Base-by-base conservation (phyloP, 2,888 invertebrate genomes). In the Cephus nigrinus region DNA sequence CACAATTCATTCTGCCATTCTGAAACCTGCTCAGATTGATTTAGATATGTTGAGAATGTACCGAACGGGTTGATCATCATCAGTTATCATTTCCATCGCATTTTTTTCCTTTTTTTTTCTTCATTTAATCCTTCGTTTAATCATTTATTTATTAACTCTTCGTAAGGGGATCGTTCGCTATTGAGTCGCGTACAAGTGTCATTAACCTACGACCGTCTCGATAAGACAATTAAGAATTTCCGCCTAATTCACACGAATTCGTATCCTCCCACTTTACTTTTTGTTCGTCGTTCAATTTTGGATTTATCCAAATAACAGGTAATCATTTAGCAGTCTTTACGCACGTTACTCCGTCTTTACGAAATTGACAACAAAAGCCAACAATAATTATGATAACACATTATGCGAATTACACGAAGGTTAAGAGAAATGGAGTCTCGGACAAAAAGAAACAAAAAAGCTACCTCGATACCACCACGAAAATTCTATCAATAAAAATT, bases 21-120 rank as follows among this genome's bases (percentile, higher is more conserved):
- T 89, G 89, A 89, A 89, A 87, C 89, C 88, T 88, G 89, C 88
- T 89, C 89, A 89, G 89, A 89, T 83, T 82, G 78, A 84, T 87
- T 85, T 78, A 87, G 89, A 89, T 89, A 89, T 89, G 89, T 89
- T 88, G 85, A 87, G 83, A 89, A 86, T 86, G 84, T 88, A 89
- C 86, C 85, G 83, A 86, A 87, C 82, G 83, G 83, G 83, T 85
- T 85, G 74, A 84, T 86, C 84, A 84, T 23, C 55, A 9, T 55
- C 23, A 30, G 30, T 31, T 71, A 76, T 78, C 72, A 78, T 76
- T 75, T 69, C 69, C 75, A 72, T 36, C 76, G 77, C 71, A 79
- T 34, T 73, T 75, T 15, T 15, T 40, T 73, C 30, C 4, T 11
- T 79, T 74, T 12, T 79, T 75, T 40, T 31, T 75, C 76, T 3